A percentile compares a stretch with the other conserved stretches of the same genome.
Evolutionary conservation across 2,113 vertebrate genomes (phyloP).

Genomic region (Collichthys lucidus): DNA sequence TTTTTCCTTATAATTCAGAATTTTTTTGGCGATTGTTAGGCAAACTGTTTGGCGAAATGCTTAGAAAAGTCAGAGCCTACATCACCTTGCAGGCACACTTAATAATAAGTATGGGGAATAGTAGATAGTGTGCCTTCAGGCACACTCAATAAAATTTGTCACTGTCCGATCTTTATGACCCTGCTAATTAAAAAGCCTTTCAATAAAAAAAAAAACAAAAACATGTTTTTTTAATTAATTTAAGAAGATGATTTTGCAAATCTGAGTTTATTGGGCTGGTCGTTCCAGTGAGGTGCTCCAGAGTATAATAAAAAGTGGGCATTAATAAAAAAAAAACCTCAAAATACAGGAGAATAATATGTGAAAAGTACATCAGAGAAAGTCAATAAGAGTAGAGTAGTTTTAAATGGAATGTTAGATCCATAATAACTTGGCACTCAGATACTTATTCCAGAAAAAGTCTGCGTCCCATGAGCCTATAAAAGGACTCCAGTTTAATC

Average conservation of each 20-base stretch:
- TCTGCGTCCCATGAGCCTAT: background rate
- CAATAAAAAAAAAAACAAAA: background rate
- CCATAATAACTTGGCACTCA: background rate
- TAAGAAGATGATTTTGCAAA: no score
- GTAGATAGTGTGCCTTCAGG: no score
- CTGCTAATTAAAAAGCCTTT: background rate
- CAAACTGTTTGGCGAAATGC: no score
- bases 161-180: background rate
- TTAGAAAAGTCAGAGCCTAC: no score
- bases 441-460: slow-evolving; percentile 8
- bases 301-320: no score
- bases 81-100: no score
- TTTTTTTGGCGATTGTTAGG: no score
- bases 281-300: no score
- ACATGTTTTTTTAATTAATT: no score
- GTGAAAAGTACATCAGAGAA: background rate
- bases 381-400: background rate
- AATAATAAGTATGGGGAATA: no score
- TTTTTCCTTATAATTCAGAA: no score
- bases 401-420: background rate
- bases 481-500: slow-evolving; percentile 1
- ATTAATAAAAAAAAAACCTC: background rate
- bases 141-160: background rate
- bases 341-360: background rate
- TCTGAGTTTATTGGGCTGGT: no score